phyloP scores from a whole-genome alignment of 2,888 invertebrate species.

The Caenorhabditis zanzibari region DNA sequence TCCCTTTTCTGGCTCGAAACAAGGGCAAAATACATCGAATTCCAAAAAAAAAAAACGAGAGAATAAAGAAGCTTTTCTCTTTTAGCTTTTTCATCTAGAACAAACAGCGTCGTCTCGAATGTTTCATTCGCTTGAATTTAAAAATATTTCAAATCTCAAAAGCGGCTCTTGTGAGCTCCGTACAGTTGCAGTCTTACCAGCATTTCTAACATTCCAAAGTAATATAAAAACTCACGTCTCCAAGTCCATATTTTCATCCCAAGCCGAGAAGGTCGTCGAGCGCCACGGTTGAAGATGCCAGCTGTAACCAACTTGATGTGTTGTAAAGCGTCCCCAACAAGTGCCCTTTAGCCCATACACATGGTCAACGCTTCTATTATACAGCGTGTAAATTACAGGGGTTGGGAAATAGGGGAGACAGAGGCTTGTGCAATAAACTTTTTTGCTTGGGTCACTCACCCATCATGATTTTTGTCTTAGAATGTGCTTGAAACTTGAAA shows the following conservation, averaged over 20 bases:
- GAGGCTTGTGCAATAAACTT: conserved; percentile 10
- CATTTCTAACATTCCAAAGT: no score
- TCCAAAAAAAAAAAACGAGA: neutral
- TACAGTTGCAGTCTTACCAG: neutral
- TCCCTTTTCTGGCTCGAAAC: conserved; percentile 3
- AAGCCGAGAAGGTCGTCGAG: conserved; percentile 14
- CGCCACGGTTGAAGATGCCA: conserved; percentile 44
- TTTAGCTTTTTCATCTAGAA: no score
- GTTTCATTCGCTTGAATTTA: no score
- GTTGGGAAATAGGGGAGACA: conserved; percentile 20
- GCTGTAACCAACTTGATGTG: conserved; percentile 50
- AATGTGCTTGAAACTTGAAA: neutral
- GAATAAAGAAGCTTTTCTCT: neutral
- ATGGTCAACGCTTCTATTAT: conserved; percentile 48
- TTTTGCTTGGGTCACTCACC: conserved; percentile 11
- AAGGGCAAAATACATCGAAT: neutral
- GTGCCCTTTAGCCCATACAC: conserved; percentile 25
- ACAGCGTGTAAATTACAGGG: conserved; percentile 61
- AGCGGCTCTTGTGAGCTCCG: no score
- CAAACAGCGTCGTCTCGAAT: no score
- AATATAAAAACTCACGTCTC: conserved; percentile 33
- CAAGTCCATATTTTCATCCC: conserved; percentile 57
- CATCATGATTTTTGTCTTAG: neutral
- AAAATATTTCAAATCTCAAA: no score
- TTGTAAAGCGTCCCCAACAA: conserved; percentile 38